Percentiles rank a stretch among this genome's conserved stretches.
These are phyloP conservation scores for Typhlichthys subterraneus DNA, from an alignment of 2,797 vertebrate species.

Conservation along the genomic window DNA sequence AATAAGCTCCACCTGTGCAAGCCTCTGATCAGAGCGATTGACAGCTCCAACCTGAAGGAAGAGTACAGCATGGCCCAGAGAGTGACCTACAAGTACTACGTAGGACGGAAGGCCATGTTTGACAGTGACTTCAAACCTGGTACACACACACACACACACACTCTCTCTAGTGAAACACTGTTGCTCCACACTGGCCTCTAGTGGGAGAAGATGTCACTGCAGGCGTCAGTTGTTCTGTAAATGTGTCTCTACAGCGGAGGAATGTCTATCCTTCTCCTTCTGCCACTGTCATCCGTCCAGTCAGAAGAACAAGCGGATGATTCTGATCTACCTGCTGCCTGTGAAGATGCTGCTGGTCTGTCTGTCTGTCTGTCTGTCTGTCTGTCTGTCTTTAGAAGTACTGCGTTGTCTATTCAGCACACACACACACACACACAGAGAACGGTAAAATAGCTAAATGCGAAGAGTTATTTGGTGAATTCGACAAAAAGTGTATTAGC, in stretches of 20 bases:
- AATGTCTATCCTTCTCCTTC: conserved; percentile 92
- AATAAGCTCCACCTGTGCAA: conserved; percentile 97
- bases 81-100: conserved; percentile 94
- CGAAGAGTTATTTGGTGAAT: too few species aligned
- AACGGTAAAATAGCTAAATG: too few species aligned
- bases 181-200: too few species aligned
- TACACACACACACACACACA: conserved; percentile 36
- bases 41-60: conserved; percentile 95
- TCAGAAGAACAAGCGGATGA: conserved; percentile 97
- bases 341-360: conserved; percentile 94
- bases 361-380: neutral
- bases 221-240: too few species aligned
- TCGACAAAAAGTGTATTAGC: too few species aligned
- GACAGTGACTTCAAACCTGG: conserved; percentile 97
- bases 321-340: conserved; percentile 93
- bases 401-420: neutral
- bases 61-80: conserved; percentile 93
- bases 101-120: conserved; percentile 97
- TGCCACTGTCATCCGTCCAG: conserved; percentile 90
- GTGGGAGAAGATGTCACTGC: too few species aligned
- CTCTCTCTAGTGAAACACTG: neutral
- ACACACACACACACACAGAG: neutral
- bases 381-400: neutral
- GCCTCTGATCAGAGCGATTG: conserved; percentile 94
- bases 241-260: conserved; percentile 82